A percentile compares a stretch with the other conserved stretches of the same genome.
Conservation (phyloP, 2,888 invertebrate genomes). For the Ferrisia virgata region DNA sequence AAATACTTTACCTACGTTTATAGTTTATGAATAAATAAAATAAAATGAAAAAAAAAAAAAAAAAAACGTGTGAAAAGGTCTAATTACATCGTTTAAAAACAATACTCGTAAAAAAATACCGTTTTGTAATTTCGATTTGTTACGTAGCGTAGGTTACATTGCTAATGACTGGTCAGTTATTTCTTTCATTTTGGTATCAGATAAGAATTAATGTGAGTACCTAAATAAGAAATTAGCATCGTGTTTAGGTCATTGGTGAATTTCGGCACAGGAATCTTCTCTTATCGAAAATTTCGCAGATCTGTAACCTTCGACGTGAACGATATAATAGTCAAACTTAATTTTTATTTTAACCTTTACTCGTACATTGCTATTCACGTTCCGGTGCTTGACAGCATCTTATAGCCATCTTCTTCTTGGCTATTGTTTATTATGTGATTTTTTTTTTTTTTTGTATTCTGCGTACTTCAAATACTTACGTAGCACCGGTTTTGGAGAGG, state of each 20-base stretch:
- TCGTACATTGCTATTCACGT: no score
- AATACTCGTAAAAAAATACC: conserved; percentile 7
- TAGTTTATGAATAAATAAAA: no score
- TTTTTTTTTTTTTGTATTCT: neutral
- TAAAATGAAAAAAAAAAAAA: no score
- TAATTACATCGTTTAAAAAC: conserved; percentile 18
- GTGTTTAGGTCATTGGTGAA: neutral
- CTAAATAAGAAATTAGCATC: neutral
- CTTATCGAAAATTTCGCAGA: neutral
- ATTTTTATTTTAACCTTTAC: neutral
- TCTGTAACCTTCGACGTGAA: neutral
- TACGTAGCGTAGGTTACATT: neutral
- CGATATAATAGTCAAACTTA: neutral
- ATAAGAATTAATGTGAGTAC: conserved; percentile 9
- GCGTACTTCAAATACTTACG: neutral
- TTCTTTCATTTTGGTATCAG: neutral
- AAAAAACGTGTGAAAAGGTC: conserved; percentile 23
- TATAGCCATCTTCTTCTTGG: neutral
- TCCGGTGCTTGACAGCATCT: neutral
- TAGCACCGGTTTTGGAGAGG: neutral
- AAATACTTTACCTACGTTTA: no score
- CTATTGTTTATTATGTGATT: neutral
- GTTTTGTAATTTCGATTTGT: conserved; percentile 6
- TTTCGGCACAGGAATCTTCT: neutral
- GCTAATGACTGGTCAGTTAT: neutral